Evolutionary conservation across 2,113 vertebrate species (phyloP).

Genomic region (Oreochromis spilurus): DNA sequence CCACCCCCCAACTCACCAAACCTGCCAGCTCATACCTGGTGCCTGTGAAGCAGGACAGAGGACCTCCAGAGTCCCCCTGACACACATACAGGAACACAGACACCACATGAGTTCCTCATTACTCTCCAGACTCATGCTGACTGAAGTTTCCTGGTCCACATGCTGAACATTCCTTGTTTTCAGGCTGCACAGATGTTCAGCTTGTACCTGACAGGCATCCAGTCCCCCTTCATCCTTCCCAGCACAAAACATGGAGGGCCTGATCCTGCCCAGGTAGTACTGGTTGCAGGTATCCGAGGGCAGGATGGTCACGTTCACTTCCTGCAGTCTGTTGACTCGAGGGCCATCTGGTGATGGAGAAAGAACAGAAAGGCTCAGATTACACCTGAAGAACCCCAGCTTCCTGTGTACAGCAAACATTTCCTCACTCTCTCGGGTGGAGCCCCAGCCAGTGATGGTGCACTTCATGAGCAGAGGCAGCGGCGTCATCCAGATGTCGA

Average conservation of each 20-base stretch:
- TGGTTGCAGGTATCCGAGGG: constrained; percentile 21
- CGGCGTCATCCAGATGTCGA: constrained; percentile 34
- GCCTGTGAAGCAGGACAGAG: constrained; percentile 67
- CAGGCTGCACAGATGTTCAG: not conserved
- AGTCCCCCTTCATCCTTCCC: constrained; percentile 35
- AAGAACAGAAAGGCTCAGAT: not conserved
- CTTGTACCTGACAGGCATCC: constrained; percentile 62
- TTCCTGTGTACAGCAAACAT: too few species aligned
- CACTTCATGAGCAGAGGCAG: constrained; percentile 31
- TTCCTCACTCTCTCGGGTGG: constrained; percentile 66
- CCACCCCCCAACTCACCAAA: constrained; percentile 81
- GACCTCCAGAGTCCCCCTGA: constrained; percentile 86
- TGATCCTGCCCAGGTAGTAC: constrained; percentile 39
- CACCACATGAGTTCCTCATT: not conserved
- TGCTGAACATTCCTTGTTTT: not conserved
- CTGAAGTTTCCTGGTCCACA: not conserved
- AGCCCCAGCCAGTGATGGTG: constrained; percentile 72
- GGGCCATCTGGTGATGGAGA: constrained; percentile 51
- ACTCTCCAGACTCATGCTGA: not conserved
- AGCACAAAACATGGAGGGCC: constrained; percentile 64
- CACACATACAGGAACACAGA: not conserved
- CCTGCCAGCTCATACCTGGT: constrained; percentile 65
- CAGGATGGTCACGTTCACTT: constrained; percentile 70
- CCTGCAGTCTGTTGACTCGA: constrained; percentile 55
- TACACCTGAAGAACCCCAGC: too few species aligned